These are phyloP conservation scores for Sphaerophoria rueppellii DNA, from an alignment of 2,888 invertebrate genomes.

Conservation along the genomic window DNA sequence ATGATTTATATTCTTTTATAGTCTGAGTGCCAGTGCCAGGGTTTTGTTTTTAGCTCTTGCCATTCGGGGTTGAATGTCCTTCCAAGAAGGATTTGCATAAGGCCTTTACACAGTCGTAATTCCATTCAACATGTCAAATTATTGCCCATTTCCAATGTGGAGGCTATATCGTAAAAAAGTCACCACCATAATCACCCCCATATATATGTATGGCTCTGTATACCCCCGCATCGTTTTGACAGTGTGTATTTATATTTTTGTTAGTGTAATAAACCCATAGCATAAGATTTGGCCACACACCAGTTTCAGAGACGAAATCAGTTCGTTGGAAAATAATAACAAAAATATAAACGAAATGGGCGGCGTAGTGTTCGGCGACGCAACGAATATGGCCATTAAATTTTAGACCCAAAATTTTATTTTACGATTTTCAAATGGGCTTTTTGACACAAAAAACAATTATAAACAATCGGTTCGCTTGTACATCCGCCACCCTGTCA, in stretches of 20 bases:
- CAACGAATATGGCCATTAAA: slow-evolving; percentile 59
- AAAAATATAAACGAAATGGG: slow-evolving; percentile 33
- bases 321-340: slow-evolving; percentile 45
- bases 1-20: slow-evolving; percentile 71
- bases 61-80: slow-evolving; percentile 67
- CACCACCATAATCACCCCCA: slow-evolving; percentile 58
- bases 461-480: slow-evolving; percentile 56
- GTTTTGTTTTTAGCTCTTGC: neutral
- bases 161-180: slow-evolving; percentile 67
- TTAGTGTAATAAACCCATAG: slow-evolving; percentile 58
- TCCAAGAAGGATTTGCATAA: slow-evolving; percentile 63
- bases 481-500: slow-evolving; percentile 54
- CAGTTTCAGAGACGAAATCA: slow-evolving; percentile 60
- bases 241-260: slow-evolving; percentile 39
- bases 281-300: slow-evolving; percentile 57
- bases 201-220: neutral
- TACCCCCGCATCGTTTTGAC: neutral
- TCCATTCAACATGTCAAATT: slow-evolving; percentile 73
- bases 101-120: slow-evolving; percentile 67
- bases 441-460: slow-evolving; percentile 64
- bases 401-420: slow-evolving; percentile 69
- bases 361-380: slow-evolving; percentile 39
- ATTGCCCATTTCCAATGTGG: slow-evolving; percentile 70
- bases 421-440: slow-evolving; percentile 70
- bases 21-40: slow-evolving; percentile 41